A percentile compares a stretch with the other conserved stretches of the same genome.
Conservation (phyloP, 1,140 invertebrate genomes). For the Euborellia annulipes region DNA sequence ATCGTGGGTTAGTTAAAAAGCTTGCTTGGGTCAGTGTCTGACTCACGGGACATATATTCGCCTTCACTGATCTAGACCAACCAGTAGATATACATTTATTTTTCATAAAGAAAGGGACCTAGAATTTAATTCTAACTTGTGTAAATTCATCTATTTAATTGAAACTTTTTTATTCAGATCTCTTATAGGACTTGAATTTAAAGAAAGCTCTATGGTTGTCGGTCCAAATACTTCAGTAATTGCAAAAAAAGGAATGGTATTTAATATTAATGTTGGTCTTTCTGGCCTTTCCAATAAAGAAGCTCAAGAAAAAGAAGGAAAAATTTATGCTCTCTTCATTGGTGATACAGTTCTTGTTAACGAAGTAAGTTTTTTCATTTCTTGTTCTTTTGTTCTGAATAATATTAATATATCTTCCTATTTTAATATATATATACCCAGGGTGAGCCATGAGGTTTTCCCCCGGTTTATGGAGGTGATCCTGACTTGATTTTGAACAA, state of each 20-base stretch:
- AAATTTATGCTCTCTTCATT: slow-evolving; percentile 87
- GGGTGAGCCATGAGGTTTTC: no score
- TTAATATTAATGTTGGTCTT: slow-evolving; percentile 90
- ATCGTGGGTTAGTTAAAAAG: no score
- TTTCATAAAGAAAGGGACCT: no score
- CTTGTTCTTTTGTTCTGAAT: slow-evolving; percentile 1
- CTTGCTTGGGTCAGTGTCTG: no score
- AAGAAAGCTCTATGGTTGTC: slow-evolving; percentile 84
- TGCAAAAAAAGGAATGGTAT: slow-evolving; percentile 92
- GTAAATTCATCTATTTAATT: slow-evolving; percentile 2
- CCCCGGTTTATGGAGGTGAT: no score
- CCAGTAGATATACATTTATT: no score
- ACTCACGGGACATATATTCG: no score
- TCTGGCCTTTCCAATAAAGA: slow-evolving; percentile 73
- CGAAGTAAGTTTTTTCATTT: slow-evolving; percentile 40
- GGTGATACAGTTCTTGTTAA: slow-evolving; percentile 94
- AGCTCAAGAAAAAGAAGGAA: slow-evolving; percentile 68
- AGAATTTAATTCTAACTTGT: background rate
- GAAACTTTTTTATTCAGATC: slow-evolving; percentile 38
- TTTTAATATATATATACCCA: no score
- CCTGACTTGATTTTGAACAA: no score
- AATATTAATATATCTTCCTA: no score
- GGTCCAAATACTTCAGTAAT: slow-evolving; percentile 69
- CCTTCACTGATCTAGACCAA: no score
- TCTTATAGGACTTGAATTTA: slow-evolving; percentile 95